A percentile compares a stretch with the other conserved stretches of the same genome.
phyloP scores from a whole-genome alignment of 1,140 invertebrate species.

The Cherax quadricarinatus region DNA sequence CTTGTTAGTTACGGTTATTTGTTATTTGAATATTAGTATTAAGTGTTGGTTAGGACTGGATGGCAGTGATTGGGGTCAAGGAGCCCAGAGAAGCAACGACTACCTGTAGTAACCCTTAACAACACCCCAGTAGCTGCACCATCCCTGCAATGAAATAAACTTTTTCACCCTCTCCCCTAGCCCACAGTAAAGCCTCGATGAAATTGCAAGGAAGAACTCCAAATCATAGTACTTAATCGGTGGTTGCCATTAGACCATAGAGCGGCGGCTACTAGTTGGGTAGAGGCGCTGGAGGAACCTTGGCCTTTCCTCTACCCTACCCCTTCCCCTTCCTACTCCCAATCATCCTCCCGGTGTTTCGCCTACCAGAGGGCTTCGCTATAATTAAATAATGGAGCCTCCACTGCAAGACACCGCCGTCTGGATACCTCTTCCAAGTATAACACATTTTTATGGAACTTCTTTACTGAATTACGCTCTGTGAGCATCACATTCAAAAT shows the following conservation, averaged over 20 bases:
- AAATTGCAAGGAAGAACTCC: slow-evolving; percentile 41
- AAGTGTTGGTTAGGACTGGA: too few relatives aligned
- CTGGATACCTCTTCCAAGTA: neutral
- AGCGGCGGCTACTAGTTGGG: slow-evolving; percentile 22
- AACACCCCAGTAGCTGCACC: neutral
- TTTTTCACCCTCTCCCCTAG: neutral
- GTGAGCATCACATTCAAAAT: too few relatives aligned
- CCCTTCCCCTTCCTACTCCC: neutral
- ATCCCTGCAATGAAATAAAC: slow-evolving; percentile 1
- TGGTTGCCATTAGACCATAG: slow-evolving; percentile 41
- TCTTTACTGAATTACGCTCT: too few relatives aligned
- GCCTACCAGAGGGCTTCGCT: slow-evolving; percentile 32
- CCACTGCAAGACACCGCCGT: neutral
- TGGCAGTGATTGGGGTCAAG: too few relatives aligned
- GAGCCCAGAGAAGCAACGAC: too few relatives aligned
- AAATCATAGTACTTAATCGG: slow-evolving; percentile 59
- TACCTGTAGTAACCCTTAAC: too few relatives aligned
- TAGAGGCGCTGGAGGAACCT: neutral
- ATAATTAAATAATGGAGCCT: slow-evolving; percentile 55
- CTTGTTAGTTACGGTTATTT: too few relatives aligned
- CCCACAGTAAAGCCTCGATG: neutral
- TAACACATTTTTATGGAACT: too few relatives aligned
- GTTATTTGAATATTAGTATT: too few relatives aligned
- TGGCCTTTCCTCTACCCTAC: neutral
- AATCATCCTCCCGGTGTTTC: slow-evolving; percentile 4